phyloP scores from a whole-genome alignment of 2,888 invertebrate species.

The Hirudinaria manillensis region DNA sequence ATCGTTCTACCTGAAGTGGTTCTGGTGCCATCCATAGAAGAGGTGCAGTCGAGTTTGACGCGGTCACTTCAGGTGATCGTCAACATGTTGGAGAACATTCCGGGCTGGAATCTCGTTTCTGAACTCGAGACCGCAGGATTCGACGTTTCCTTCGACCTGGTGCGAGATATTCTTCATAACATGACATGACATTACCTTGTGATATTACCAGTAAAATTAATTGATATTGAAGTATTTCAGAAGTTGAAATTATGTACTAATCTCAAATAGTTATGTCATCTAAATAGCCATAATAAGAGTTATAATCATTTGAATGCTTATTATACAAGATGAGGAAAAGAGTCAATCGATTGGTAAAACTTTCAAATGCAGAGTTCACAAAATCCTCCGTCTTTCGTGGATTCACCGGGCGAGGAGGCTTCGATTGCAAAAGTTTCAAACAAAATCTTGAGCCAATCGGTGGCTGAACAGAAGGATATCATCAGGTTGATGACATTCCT shows the following conservation, averaged over 20 bases:
- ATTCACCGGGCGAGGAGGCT: too few relatives aligned
- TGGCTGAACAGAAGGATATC: constrained; percentile 78
- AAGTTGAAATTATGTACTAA: too few relatives aligned
- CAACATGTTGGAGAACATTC: constrained; percentile 79
- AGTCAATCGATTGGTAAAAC: too few relatives aligned
- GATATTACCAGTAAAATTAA: too few relatives aligned
- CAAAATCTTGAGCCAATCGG: constrained; percentile 53
- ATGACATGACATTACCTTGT: too few relatives aligned
- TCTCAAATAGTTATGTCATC: too few relatives aligned
- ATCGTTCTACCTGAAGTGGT: constrained; percentile 81
- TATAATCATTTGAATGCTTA: too few relatives aligned
- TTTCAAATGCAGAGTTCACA: too few relatives aligned
- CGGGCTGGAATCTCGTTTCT: constrained; percentile 77
- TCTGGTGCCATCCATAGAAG: constrained; percentile 76
- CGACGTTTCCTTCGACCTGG: not conserved
- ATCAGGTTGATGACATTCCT: constrained; percentile 61
- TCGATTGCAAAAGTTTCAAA: constrained; percentile 41
- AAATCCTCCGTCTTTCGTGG: too few relatives aligned
- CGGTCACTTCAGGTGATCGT: constrained; percentile 77
- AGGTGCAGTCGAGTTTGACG: constrained; percentile 78
- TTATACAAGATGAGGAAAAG: too few relatives aligned
- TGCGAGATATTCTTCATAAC: not conserved
- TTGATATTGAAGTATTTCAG: too few relatives aligned
- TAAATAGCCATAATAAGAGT: too few relatives aligned
- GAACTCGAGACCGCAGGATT: constrained; percentile 44